phyloP scores from a whole-genome alignment of 1,140 invertebrate genomes.

The Teleopsis dalmanni region DNA sequence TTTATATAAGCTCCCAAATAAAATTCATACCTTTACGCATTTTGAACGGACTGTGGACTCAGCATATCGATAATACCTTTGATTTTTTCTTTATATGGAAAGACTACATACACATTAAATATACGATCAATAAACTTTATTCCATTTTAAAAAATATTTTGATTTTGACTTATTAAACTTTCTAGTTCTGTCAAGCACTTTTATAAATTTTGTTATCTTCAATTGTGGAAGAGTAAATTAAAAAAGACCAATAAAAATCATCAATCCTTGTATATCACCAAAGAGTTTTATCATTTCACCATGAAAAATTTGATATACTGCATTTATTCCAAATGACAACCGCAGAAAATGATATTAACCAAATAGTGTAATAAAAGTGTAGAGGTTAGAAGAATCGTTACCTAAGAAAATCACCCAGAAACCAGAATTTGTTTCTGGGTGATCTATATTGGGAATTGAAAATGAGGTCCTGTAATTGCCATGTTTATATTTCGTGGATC shows the following conservation, averaged over 20 bases:
- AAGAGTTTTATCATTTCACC: constrained; percentile 23
- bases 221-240: constrained; percentile 19
- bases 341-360: constrained; percentile 39
- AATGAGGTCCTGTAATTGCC: too few relatives aligned
- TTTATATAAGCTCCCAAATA: constrained; percentile 25
- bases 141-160: constrained; percentile 19
- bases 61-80: constrained; percentile 21
- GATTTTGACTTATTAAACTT: constrained; percentile 7
- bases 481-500: too few relatives aligned
- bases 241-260: constrained; percentile 35
- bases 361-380: constrained; percentile 17
- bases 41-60: constrained; percentile 23
- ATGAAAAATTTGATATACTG: constrained; percentile 39
- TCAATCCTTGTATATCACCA: constrained; percentile 28
- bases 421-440: too few relatives aligned
- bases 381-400: constrained; percentile 32
- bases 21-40: constrained; percentile 26
- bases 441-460: too few relatives aligned
- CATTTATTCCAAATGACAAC: constrained; percentile 44
- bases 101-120: constrained; percentile 19
- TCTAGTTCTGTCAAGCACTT: constrained; percentile 22
- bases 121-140: constrained; percentile 32
- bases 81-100: constrained; percentile 21
- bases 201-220: constrained; percentile 24
- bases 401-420: constrained; percentile 43